Evolutionary conservation across 2,113 vertebrate genomes (phyloP).

Genomic region (Sebastes fasciatus): DNA sequence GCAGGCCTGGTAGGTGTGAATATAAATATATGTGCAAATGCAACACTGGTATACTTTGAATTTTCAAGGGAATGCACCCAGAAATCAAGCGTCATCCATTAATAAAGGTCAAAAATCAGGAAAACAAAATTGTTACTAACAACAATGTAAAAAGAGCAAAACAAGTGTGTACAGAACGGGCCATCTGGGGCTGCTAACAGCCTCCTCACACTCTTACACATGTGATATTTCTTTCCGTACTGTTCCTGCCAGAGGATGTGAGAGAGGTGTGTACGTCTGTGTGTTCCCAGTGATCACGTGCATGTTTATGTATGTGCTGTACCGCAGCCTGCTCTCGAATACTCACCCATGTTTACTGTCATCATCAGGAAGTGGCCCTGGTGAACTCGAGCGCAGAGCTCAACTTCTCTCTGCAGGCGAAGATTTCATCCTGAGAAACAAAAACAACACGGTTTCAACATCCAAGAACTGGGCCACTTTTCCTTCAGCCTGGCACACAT

Average conservation of each 20-base stretch:
- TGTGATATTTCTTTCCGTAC: constrained; percentile 33
- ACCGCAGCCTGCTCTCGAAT: constrained; percentile 16
- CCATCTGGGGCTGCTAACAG: constrained; percentile 58
- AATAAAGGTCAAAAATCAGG: constrained; percentile 1
- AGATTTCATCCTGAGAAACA: constrained; percentile 75
- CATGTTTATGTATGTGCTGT: constrained; percentile 17
- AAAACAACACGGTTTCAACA: constrained; percentile 49
- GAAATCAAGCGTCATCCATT: not conserved
- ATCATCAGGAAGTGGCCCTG: constrained; percentile 86
- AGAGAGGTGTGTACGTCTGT: constrained; percentile 36
- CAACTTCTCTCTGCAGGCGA: constrained; percentile 74
- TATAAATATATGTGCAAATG: constrained; percentile 24
- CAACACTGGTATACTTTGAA: not conserved
- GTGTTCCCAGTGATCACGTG: not conserved
- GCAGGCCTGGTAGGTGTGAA: constrained; percentile 25
- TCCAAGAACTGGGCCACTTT: constrained; percentile 46
- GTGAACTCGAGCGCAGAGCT: constrained; percentile 83
- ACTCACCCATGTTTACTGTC: constrained; percentile 89
- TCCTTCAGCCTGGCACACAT: constrained; percentile 24
- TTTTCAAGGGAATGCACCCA: not conserved
- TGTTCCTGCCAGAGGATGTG: constrained; percentile 70
- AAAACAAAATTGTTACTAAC: constrained; percentile 16
- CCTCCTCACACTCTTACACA: constrained; percentile 1
- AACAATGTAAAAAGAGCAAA: constrained; percentile 21
- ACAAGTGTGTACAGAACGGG: constrained; percentile 19